Base-by-base conservation (phyloP, 1,140 invertebrate species). In the Apocrypta bakeri region DNA sequence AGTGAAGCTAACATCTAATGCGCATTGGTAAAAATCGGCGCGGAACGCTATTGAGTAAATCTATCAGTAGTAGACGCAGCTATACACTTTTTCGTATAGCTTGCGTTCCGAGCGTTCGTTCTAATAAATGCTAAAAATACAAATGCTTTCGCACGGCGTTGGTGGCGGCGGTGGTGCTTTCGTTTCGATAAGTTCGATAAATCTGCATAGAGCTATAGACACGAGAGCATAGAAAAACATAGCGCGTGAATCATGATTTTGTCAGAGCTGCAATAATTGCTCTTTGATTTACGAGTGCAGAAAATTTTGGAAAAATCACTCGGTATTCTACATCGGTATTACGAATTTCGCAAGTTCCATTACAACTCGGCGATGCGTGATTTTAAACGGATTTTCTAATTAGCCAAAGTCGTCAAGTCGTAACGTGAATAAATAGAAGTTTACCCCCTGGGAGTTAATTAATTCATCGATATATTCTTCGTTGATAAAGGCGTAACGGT, bases 311-410 rank as follows among this genome's bases (percentile, higher is more conserved):
- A 11, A 71, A 56, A 69, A 71, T 29, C 37, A n/a, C 14, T 1
- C 14, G 14, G 31, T 61, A 79, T 79, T 79, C 37, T 25, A 69
- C 37, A 79, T 79, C 40, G 69, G 69, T 71, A 40, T 71, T 27
- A 37, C 48, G 24, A 56, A 24, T 80, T 69, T 79, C 33, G 66
- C 12, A 56, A 69, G 29, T 0, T 12, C 1, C 4, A 21, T 12
- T 68, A 24, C 33, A 69, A 69, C 29, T 68, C 31, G 24, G 24
- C 25, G 75, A 64, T 64, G 75, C 75, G 24, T 68, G 31, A n/a
- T n/a, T n/a, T n/a, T n/a, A n/a, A n/a, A n/a, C 33, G 33, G 33
- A 37, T 9, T 37, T 37, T 37, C 2, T 17, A 0, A 56, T 56
- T 21, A 17, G 42, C 40, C 8, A 9, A 42, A 42, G 1, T 1